A percentile compares a stretch with the other conserved stretches of the same genome.
phyloP scores from a whole-genome alignment of 2,113 vertebrate genomes.

The Macheiramphus alcinus region DNA sequence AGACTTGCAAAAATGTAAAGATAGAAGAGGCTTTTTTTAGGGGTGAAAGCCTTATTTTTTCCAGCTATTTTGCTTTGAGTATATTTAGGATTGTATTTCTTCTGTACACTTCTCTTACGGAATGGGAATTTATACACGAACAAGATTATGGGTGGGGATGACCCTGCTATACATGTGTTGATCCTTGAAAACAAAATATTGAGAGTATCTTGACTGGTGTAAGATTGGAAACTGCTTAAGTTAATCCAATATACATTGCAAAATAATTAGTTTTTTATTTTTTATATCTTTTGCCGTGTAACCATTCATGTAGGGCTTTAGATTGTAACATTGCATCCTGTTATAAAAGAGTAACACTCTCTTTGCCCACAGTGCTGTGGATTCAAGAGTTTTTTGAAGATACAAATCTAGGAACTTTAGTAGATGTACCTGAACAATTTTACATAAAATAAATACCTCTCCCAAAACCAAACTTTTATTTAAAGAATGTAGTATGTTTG shows the following conservation, averaged over 20 bases:
- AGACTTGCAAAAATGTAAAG: background rate
- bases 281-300: background rate
- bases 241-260: background rate
- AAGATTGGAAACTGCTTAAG: background rate
- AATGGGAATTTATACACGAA: background rate
- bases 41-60: background rate
- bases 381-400: background rate
- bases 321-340: background rate
- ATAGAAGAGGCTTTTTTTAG: background rate
- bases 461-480: background rate
- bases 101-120: background rate
- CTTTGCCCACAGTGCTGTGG: background rate
- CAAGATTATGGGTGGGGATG: fast-evolving
- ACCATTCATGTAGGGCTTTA: background rate
- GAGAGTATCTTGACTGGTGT: fast-evolving
- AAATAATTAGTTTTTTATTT: background rate
- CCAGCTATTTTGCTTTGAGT: background rate
- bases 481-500: background rate
- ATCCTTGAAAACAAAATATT: background rate
- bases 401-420: background rate
- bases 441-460: background rate
- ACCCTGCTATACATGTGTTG: background rate
- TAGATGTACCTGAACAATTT: background rate
- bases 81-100: background rate
- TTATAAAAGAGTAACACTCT: background rate